phyloP scores from a whole-genome alignment of 2,113 vertebrate genomes.

The Nannobrachium achirus region DNA sequence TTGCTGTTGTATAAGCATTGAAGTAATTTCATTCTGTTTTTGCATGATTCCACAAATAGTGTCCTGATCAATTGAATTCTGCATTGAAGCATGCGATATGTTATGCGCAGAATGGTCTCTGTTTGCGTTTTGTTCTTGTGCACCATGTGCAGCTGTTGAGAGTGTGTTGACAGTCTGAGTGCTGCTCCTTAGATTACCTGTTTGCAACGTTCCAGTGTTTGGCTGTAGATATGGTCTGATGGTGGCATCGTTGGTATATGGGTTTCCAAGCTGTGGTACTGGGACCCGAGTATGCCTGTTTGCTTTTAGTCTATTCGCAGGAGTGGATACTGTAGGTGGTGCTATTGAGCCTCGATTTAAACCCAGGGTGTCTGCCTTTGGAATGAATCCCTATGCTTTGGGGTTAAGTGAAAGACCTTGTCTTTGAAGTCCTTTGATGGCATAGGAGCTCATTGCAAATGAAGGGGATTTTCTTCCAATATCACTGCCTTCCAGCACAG shows the following conservation, averaged over 20 bases:
- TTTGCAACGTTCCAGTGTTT: background rate
- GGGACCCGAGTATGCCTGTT: background rate
- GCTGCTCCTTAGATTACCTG: background rate
- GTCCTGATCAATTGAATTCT: constrained; percentile 3
- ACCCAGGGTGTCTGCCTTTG: background rate
- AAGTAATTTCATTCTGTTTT: constrained; percentile 1
- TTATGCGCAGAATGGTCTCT: background rate
- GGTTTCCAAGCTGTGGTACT: background rate
- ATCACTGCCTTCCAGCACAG: constrained; percentile 1
- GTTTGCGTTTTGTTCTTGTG: background rate
- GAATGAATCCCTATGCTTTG: background rate
- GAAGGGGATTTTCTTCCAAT: background rate
- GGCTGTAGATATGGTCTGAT: background rate
- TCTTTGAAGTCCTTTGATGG: background rate
- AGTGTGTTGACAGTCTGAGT: background rate
- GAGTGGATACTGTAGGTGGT: background rate
- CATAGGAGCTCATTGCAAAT: background rate
- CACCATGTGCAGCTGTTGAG: constrained; percentile 1
- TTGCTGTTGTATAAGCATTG: background rate
- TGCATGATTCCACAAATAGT: constrained; percentile 4
- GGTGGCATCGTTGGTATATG: background rate
- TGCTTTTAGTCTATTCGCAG: background rate
- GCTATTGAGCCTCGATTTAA: background rate
- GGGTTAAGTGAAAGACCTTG: constrained; percentile 1
- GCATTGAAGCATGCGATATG: background rate